Conservation (phyloP, 2,888 invertebrate species). For the Apamea crenata region DNA sequence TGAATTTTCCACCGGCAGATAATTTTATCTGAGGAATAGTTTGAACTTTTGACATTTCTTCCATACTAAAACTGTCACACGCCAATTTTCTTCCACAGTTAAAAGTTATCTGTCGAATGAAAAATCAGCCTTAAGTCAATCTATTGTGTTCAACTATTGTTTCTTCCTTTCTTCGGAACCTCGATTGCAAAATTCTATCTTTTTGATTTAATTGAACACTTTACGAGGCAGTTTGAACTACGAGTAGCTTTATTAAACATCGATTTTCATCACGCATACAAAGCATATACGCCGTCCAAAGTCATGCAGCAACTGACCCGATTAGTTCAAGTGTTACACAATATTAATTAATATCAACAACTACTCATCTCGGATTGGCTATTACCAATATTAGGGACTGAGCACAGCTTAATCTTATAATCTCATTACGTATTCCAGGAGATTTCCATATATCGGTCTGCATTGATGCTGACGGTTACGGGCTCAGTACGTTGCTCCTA, state of each 20-base stretch:
- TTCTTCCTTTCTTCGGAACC: not conserved
- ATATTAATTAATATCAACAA: slow-evolving; percentile 52
- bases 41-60: too few relatives aligned
- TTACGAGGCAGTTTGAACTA: not conserved
- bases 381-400: slow-evolving; percentile 44
- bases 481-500: not conserved
- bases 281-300: not conserved
- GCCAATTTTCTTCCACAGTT: too few relatives aligned
- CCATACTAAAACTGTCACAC: too few relatives aligned
- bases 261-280: not conserved
- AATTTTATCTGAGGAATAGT: too few relatives aligned
- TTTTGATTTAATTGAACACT: not conserved
- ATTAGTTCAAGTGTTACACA: slow-evolving; percentile 20
- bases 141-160: too few relatives aligned
- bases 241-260: not conserved
- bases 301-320: not conserved
- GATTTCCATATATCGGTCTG: slow-evolving; percentile 1
- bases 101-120: too few relatives aligned
- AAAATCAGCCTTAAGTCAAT: too few relatives aligned
- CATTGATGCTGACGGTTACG: not conserved
- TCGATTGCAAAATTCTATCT: not conserved
- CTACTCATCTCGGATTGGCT: slow-evolving; percentile 40
- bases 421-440: slow-evolving; percentile 69
- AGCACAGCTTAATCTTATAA: slow-evolving; percentile 62
- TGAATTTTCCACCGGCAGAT: too few relatives aligned